Evolutionary conservation across 2,797 vertebrate genomes (phyloP).

Genomic region (Amblyraja radiata): DNA sequence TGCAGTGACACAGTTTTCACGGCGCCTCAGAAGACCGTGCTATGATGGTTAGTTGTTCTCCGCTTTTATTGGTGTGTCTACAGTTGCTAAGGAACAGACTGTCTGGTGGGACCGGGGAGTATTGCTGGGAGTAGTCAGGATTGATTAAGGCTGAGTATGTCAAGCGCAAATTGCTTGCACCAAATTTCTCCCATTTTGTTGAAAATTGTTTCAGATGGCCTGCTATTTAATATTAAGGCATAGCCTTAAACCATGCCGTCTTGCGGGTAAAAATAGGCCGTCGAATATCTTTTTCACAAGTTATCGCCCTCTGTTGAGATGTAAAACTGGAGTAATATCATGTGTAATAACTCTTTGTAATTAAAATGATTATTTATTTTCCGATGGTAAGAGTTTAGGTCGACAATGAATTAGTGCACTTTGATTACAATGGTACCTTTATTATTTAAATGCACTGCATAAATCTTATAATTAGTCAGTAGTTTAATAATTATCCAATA

Average conservation of each 20-base stretch:
- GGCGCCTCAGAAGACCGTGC: background rate
- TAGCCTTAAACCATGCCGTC: background rate
- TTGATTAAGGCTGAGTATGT: constrained; percentile 25
- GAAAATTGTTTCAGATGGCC: constrained; percentile 24
- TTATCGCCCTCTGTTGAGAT: background rate
- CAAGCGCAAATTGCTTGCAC: background rate
- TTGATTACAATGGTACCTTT: background rate
- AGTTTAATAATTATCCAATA: background rate
- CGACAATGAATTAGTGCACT: background rate
- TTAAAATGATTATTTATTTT: background rate
- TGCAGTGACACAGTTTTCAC: constrained; percentile 5
- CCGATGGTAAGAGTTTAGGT: background rate
- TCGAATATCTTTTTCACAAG: background rate
- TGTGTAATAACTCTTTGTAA: background rate
- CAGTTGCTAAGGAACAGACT: constrained; percentile 23
- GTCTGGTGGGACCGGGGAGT: constrained; percentile 4
- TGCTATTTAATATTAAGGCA: background rate
- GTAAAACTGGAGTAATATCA: background rate
- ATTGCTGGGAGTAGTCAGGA: background rate
- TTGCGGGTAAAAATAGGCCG: background rate
- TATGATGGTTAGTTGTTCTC: background rate
- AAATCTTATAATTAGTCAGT: background rate
- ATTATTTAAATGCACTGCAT: constrained; percentile 1
- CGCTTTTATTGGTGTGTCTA: constrained; percentile 17
- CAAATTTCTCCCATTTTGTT: constrained; percentile 12